Evolutionary conservation across 37 sponge, comb jelly and placozoan genomes (phyloP), one percentile per base, ranked within the genome.

Genomic region (Eunapius fragilis): DNA sequence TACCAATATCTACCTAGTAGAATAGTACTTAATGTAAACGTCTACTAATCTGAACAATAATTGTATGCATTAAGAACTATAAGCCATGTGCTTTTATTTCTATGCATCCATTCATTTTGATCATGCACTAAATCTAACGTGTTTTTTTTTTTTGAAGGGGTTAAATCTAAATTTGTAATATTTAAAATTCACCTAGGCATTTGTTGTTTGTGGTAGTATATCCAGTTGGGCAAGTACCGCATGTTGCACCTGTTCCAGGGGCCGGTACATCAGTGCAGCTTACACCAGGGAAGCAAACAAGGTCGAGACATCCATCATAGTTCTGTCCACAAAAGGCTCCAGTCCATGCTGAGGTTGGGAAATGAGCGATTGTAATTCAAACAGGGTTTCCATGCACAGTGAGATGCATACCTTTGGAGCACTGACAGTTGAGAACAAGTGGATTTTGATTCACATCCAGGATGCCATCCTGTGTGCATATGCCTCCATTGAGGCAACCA

Each of bases 391-490:
- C n/a, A 41, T 6, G 3, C 6, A 11, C 58, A 13, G 58, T 58
- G 58, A 12, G 14, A 19, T 58, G 58, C 17, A 2, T 85, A 89
- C 90, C 90, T 84, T 13, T 41, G 50, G 75, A 38, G 50, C 90
- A 89, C 67, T 69, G 33, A 68, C 91, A 90, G 77, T 82, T 85
- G 37, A 90, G 32, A 0, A 72, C 37, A 0, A 90, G 22, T n/a
- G 80, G 70, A 30, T 77, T 76, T 9, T 49, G 76, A 0, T 72
- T 70, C 5, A 26, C 50, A 49, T 74, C 36, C 58, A 85, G 31
- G 10, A 90, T 19, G 47, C 91, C 91, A 50, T 90, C 71, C 31
- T 71, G 37, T 47, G 91, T 90, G 68, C 92, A 91, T 50, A 68
- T 80, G 27, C 91, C 91, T 47, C 76, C 76, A 78, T 87, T 91